These are phyloP conservation scores for Rhabditoides inermis DNA, from an alignment of 2,888 invertebrate genomes.

Conservation along the genomic window DNA sequence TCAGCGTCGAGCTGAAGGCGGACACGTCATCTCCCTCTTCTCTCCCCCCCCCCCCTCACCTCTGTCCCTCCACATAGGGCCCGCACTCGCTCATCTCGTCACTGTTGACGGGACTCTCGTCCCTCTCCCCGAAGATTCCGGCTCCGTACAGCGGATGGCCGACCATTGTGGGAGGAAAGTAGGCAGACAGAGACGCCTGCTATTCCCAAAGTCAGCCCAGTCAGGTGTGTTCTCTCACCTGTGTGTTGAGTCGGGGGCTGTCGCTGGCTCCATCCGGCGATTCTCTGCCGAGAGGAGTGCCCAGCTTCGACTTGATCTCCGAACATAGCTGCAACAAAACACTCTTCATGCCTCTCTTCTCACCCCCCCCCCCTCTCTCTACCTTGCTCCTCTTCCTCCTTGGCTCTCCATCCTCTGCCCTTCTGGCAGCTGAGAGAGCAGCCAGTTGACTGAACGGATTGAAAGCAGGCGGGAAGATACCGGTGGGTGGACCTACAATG, in stretches of 20 bases:
- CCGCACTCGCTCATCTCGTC: conserved; percentile 41
- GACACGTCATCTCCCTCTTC: not conserved
- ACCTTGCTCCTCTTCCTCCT: conserved; percentile 20
- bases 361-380: not conserved
- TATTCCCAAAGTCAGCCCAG: conserved; percentile 23
- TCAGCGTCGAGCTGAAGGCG: conserved; percentile 64
- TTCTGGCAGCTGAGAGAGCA: conserved; percentile 18
- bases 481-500: conserved; percentile 5
- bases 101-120: conserved; percentile 38
- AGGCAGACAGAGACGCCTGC: conserved; percentile 13
- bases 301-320: not conserved
- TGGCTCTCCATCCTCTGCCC: conserved; percentile 13
- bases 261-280: conserved; percentile 6
- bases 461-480: conserved; percentile 30
- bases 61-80: conserved; percentile 26
- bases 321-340: not conserved
- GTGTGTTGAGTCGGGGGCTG: conserved; percentile 9
- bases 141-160: conserved; percentile 39
- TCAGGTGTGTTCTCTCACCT: conserved; percentile 16
- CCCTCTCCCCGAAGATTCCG: conserved; percentile 23
- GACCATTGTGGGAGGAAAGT: conserved; percentile 46
- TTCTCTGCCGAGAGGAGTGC: conserved; percentile 10
- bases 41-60: conserved; percentile 9
- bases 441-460: conserved; percentile 20
- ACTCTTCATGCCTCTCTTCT: not conserved